Conservation (phyloP, 2,888 invertebrate species). For the Heterodera filipjevi region DNA sequence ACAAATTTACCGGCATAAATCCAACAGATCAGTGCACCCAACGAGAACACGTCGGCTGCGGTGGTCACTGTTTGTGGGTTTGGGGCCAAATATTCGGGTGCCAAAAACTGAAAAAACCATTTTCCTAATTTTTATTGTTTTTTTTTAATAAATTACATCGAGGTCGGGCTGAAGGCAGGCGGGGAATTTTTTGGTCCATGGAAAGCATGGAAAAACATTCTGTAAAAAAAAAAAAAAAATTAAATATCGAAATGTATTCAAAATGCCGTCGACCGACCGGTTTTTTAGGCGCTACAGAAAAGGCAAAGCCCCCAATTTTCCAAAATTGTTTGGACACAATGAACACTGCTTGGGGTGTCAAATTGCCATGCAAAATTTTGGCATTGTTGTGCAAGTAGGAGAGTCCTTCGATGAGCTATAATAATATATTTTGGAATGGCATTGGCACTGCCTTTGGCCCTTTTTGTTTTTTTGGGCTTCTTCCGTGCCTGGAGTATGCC, state of each 20-base stretch:
- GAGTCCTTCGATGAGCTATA: constrained; percentile 81
- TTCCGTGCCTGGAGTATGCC: constrained; percentile 56
- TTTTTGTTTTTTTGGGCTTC: background rate
- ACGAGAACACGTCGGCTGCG: constrained; percentile 91
- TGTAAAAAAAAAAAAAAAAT: constrained; percentile 68
- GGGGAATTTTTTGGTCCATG: constrained; percentile 87
- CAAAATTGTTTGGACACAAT: constrained; percentile 90
- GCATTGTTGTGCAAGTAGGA: constrained; percentile 86
- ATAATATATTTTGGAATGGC: background rate
- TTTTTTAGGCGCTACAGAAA: constrained; percentile 56
- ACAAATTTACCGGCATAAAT: constrained; percentile 84
- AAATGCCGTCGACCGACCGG: constrained; percentile 43
- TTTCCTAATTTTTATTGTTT: background rate
- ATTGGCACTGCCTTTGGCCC: no score
- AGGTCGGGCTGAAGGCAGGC: constrained; percentile 92
- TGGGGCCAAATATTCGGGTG: constrained; percentile 83
- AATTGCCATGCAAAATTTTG: constrained; percentile 87
- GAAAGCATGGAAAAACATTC: constrained; percentile 79
- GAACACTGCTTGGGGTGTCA: constrained; percentile 88
- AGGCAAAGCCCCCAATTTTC: constrained; percentile 90
- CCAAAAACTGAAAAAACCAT: constrained; percentile 72
- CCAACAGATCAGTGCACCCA: constrained; percentile 90
- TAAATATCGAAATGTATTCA: constrained; percentile 28
- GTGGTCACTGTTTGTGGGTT: constrained; percentile 71
- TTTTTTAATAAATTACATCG: constrained; percentile 69